Evolutionary conservation across 2,797 vertebrate species (phyloP), one percentile per base, ranked within the genome.

Genomic region (Kryptopterus vitreolus): DNA sequence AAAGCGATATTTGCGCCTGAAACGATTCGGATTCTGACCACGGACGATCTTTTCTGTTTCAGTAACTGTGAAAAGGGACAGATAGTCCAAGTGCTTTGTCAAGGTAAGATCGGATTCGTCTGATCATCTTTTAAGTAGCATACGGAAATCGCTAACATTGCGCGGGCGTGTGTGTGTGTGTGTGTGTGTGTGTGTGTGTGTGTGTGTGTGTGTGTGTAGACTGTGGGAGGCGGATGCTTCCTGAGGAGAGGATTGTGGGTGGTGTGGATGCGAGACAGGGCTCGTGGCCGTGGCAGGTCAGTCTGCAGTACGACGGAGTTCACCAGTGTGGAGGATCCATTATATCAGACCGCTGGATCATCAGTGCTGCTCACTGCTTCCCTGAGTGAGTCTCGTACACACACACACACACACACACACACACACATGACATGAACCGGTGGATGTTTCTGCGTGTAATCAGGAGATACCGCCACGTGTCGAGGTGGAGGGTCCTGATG

Each of bases 251-350:
- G 61, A 98, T 98, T 0, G 96, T 98, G 4, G 95, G 96, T 0
- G 96, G 96, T 1, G 93, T 92, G 69, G 95, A 96, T 65, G 93
- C 95, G 15, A 91, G 95, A 65, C 93, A 95, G 88, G 95, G 95
- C 79, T 92, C 92, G 63, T 98, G 96, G 96, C 95, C 96, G 0
- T 97, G 96, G 96, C 95, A 96, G 92, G 95, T 96, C 91, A 97
- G 96, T 79, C 85, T 97, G 82, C 95, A 95, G 81, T 97, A 97
- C 0, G 95, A 97, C 0, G 95, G 95, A 0, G 88, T 95, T 4
- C 96, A 97, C 85, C 95, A 96, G 79, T 97, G 96, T n/a, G 96
- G 96, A 11, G 96, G 96, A 52, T 95, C 96, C 76, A 91, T 97
- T 86, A 95, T 97, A 79, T 96, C 96, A 0, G 91, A 94, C 82